Evolutionary conservation across 1,140 invertebrate genomes (phyloP).

Genomic region (Heliconius hewitsoni): DNA sequence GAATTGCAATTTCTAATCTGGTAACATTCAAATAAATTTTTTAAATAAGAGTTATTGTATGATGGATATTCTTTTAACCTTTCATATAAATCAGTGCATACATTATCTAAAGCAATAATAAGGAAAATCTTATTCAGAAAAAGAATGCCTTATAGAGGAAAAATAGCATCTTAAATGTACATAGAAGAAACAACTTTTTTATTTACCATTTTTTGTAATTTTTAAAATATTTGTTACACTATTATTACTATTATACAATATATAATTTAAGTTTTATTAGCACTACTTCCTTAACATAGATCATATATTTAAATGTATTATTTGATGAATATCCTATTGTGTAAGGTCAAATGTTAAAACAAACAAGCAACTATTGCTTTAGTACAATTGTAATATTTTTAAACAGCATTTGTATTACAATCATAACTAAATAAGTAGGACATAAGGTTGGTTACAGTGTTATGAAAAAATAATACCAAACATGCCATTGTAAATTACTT

Average conservation of each 20-base stretch:
- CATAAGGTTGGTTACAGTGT: not conserved
- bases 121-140: not conserved
- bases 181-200: not conserved
- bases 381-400: not conserved
- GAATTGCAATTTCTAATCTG: too few species aligned
- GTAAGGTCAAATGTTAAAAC: constrained; percentile 6
- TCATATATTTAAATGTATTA: constrained; percentile 1
- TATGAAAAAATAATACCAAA: not conserved
- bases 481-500: not conserved
- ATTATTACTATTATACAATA: constrained; percentile 6
- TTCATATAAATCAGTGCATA: too few species aligned
- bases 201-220: constrained; percentile 5
- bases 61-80: too few species aligned
- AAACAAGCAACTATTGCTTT: constrained; percentile 1
- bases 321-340: constrained; percentile 1
- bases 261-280: constrained; percentile 13
- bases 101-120: not conserved
- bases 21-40: too few species aligned
- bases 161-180: not conserved
- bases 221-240: not conserved
- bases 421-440: not conserved
- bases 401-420: not conserved
- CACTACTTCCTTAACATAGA: constrained; percentile 8
- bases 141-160: not conserved
- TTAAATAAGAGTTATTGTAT: too few species aligned